These are phyloP conservation scores for Chaenogobius annularis DNA, from an alignment of 2,113 vertebrate species.

Conservation along the genomic window DNA sequence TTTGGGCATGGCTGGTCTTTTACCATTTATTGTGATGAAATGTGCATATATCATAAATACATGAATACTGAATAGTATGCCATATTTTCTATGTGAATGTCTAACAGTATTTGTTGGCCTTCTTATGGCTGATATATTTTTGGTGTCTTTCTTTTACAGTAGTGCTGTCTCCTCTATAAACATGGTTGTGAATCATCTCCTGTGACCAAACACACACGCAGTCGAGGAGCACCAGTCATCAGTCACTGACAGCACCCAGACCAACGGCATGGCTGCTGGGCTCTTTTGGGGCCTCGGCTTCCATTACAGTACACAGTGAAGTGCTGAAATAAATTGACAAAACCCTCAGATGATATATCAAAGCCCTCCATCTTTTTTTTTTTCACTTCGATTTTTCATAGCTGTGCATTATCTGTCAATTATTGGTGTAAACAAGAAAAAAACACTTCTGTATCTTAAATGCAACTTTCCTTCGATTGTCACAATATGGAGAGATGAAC, in stretches of 20 bases:
- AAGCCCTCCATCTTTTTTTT: slow-evolving; percentile 7
- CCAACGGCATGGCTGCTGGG: slow-evolving; percentile 25
- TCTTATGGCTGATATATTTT: slow-evolving; percentile 3
- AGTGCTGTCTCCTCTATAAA: slow-evolving; percentile 17
- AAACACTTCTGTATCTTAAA: too few relatives aligned
- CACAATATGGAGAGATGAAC: too few relatives aligned
- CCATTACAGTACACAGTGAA: slow-evolving; percentile 44
- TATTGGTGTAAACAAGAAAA: too few relatives aligned
- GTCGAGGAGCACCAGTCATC: slow-evolving; percentile 16
- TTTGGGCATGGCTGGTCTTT: too few relatives aligned
- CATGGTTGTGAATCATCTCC: slow-evolving; percentile 14
- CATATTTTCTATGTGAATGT: background rate
- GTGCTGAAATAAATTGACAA: slow-evolving; percentile 21
- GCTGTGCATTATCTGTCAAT: background rate
- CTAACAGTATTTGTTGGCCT: background rate
- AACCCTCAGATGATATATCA: slow-evolving; percentile 23
- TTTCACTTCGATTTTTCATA: background rate
- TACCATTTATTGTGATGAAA: background rate
- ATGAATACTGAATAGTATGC: background rate
- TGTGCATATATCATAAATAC: background rate
- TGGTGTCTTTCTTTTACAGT: slow-evolving; percentile 23
- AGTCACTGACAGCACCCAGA: slow-evolving; percentile 41
- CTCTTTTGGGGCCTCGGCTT: slow-evolving; percentile 34
- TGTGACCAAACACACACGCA: slow-evolving; percentile 15
- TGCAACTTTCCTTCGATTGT: too few relatives aligned